Percentiles rank a stretch among this genome's conserved stretches.
Evolutionary conservation across 2,888 invertebrate species (phyloP).

Genomic region (Lottia scabra): DNA sequence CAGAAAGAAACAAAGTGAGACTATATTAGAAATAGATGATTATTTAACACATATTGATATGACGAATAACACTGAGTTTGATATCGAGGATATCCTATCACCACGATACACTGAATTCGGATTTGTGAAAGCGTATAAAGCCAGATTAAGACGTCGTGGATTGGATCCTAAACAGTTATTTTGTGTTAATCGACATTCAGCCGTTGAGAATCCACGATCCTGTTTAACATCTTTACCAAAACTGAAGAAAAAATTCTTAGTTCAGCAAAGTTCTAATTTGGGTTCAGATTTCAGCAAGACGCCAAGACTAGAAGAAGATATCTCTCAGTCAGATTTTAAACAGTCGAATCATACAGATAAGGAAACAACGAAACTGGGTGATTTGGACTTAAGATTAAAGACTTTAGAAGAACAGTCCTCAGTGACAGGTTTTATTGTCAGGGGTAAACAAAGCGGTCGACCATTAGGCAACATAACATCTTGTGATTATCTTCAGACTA

Average conservation of each 20-base stretch:
- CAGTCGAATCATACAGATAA: not conserved
- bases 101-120: not conserved
- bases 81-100: not conserved
- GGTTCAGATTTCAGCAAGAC: not conserved
- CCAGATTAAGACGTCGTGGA: not conserved
- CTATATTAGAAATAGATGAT: not conserved
- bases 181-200: not conserved
- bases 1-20: not conserved
- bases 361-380: not conserved
- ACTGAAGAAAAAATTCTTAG: not conserved
- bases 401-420: not conserved
- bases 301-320: not conserved
- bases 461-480: not conserved
- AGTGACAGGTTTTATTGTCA: not conserved
- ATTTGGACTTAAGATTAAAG: not conserved
- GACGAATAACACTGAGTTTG: not conserved
- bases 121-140: conserved; percentile 2
- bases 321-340: not conserved
- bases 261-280: not conserved
- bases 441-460: not conserved
- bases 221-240: conserved; percentile 1
- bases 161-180: not conserved
- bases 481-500: not conserved
- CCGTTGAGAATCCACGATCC: not conserved
- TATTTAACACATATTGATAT: not conserved